These are phyloP conservation scores for Amblyjoppa fuscipennis DNA, from an alignment of 2,888 invertebrate genomes.

Conservation along the genomic window DNA sequence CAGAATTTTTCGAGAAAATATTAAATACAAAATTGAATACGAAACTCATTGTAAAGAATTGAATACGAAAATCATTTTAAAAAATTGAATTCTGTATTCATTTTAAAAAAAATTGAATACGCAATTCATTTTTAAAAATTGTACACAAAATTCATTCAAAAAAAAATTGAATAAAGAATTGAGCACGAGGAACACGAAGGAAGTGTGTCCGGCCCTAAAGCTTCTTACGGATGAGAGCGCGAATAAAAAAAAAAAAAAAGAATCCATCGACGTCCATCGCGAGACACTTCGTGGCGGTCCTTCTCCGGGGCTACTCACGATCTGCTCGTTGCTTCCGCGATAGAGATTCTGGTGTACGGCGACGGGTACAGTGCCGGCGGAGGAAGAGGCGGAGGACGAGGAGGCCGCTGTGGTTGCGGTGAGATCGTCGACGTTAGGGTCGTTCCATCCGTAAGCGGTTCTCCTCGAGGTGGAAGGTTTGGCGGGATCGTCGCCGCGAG, in stretches of 20 bases:
- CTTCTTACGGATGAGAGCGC: neutral
- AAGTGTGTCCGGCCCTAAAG: neutral
- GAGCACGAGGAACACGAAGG: no score
- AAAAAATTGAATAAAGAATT: neutral
- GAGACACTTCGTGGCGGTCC: constrained; percentile 31
- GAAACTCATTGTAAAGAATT: no score
- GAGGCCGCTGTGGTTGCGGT: constrained; percentile 60
- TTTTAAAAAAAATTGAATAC: neutral
- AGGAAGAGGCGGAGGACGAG: constrained; percentile 48
- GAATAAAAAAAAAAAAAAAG: constrained; percentile 10
- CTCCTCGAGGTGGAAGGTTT: constrained; percentile 79
- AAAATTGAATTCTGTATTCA: neutral
- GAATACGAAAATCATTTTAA: no score
- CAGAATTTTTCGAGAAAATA: neutral
- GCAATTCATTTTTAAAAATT: no score
- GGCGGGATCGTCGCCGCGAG: constrained; percentile 78
- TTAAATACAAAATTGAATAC: neutral
- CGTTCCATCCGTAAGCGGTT: constrained; percentile 71
- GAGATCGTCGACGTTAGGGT: constrained; percentile 67
- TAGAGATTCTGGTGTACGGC: constrained; percentile 75
- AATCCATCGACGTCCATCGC: constrained; percentile 62
- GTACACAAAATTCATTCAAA: no score
- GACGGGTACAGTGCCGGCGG: constrained; percentile 55
- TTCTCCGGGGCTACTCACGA: constrained; percentile 77
- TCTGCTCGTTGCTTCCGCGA: constrained; percentile 77